phyloP scores from a whole-genome alignment of 2,888 invertebrate genomes.

The Hetaerina titia region DNA sequence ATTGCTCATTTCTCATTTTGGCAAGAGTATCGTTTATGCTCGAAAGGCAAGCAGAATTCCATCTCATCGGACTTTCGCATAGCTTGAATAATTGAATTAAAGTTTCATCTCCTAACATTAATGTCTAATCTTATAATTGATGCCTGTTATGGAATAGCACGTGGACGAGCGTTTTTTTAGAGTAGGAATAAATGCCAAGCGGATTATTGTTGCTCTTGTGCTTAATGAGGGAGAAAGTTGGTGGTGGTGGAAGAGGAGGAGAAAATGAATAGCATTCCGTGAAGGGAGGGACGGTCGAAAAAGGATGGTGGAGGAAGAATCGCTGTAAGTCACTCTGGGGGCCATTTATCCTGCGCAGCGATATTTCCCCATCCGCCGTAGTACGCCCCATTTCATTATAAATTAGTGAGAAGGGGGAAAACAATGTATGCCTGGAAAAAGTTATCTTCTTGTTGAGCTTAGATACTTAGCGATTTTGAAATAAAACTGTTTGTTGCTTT shows the following conservation, averaged over 20 bases:
- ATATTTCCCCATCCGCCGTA: conserved; percentile 32
- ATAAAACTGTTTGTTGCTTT: too few species aligned
- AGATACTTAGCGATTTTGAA: background rate
- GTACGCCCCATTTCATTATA: conserved; percentile 33
- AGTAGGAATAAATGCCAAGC: background rate
- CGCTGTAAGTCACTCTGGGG: conserved; percentile 38
- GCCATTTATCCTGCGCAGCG: conserved; percentile 42
- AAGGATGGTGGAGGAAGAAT: background rate
- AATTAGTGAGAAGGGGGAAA: background rate
- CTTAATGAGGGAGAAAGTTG: background rate
- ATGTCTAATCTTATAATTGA: background rate
- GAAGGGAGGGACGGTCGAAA: background rate
- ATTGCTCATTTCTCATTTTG: too few species aligned
- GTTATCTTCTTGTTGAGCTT: background rate
- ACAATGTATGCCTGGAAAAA: background rate
- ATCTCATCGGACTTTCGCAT: background rate
- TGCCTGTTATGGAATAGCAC: background rate
- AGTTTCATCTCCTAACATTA: background rate
- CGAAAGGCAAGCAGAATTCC: too few species aligned
- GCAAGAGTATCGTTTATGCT: too few species aligned
- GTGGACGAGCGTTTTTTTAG: background rate
- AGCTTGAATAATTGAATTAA: background rate
- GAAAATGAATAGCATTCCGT: background rate
- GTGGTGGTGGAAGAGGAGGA: background rate
- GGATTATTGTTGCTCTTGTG: conserved; percentile 26